Base-by-base conservation (phyloP, 92 coral and sea anemone species). In the Siderastrea siderea region DNA sequence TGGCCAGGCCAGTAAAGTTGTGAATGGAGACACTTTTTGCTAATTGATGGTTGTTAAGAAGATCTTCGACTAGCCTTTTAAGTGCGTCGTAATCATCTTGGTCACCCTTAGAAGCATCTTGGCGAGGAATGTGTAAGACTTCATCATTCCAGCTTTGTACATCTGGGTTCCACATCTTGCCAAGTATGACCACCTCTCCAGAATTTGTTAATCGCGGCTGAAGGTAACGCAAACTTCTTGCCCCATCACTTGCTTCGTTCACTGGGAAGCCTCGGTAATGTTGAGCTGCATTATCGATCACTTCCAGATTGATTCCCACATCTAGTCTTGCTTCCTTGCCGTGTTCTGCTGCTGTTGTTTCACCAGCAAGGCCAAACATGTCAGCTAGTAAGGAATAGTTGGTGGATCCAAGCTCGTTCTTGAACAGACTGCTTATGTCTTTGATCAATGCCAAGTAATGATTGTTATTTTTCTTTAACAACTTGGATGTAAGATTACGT, bases 41-140 rank as follows among this genome's bases (percentile, higher is more conserved):
- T 47, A 86, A 48, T 47, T 51, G 54, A 47, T 86, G 59, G 7
- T 79, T 47, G 16, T 77, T 47, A 53, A 86, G 43, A 15, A 86
- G 62, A n/a, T n/a, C 49, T 49, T 78, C 68, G 2, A 77, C 52
- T 15, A 78, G 84, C 43, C 90, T 75, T 63, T 81, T 91, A 11
- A 86, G 4, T 3, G 93, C 93, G 16, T 73, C 67, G 71, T 74
- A 91, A 50, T 91, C 93, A 65, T 76, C 90, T 19, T 49, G 54
- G 73, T 90, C 90, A 11, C 84, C 90, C 60, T 79, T 72, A 19
- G 57, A 52, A 5, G 52, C 59, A 76, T 90, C 93, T 49, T 57
- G 65, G 14, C 77, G 17, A 43, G 89, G 89, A 84, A 84, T 55
- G 61, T 48, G 71, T 54, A 77, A 11, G 53, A 68, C 44, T 59